Conservation (phyloP, 2,113 vertebrate genomes). For the Brachionichthys hirsutus region DNA sequence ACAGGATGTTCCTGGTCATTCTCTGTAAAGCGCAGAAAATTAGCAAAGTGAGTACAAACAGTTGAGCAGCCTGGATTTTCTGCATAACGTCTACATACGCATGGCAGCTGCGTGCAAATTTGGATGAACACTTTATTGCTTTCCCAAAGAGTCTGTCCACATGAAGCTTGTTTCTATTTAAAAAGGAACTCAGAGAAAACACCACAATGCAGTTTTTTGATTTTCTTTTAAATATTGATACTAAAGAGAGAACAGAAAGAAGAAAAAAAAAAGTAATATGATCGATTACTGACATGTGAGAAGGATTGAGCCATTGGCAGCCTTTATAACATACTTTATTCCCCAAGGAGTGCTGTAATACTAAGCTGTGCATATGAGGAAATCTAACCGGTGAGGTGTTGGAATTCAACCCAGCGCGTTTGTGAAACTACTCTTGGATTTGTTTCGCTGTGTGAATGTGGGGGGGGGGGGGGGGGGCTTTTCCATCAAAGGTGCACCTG, state of each 20-base stretch:
- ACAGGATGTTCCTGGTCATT: constrained; percentile 43
- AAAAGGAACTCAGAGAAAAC: too few relatives aligned
- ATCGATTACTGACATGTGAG: constrained; percentile 13
- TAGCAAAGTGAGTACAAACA: constrained; percentile 3
- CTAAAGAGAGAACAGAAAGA: too few relatives aligned
- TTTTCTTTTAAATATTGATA: too few relatives aligned
- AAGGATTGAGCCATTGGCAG: constrained; percentile 16
- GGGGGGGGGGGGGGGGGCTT: too few relatives aligned
- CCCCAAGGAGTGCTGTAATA: constrained; percentile 24
- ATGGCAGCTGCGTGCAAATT: constrained; percentile 24
- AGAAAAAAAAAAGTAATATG: not conserved
- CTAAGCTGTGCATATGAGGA: constrained; percentile 14
- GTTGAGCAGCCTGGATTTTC: constrained; percentile 31
- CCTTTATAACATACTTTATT: constrained; percentile 15
- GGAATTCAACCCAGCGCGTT: constrained; percentile 34
- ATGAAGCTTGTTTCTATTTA: too few relatives aligned
- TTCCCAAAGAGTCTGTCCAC: not conserved
- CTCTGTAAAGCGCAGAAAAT: constrained; percentile 36
- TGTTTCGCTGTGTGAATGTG: too few relatives aligned
- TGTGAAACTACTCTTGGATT: too few relatives aligned
- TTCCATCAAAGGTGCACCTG: too few relatives aligned
- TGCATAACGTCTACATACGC: constrained; percentile 26
- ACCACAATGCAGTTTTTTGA: too few relatives aligned
- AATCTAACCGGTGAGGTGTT: constrained; percentile 40
- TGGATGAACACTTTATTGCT: constrained; percentile 10